Evolutionary conservation across 92 coral and sea anemone species (phyloP).

Genomic region (Anthopleura xanthogrammica): DNA sequence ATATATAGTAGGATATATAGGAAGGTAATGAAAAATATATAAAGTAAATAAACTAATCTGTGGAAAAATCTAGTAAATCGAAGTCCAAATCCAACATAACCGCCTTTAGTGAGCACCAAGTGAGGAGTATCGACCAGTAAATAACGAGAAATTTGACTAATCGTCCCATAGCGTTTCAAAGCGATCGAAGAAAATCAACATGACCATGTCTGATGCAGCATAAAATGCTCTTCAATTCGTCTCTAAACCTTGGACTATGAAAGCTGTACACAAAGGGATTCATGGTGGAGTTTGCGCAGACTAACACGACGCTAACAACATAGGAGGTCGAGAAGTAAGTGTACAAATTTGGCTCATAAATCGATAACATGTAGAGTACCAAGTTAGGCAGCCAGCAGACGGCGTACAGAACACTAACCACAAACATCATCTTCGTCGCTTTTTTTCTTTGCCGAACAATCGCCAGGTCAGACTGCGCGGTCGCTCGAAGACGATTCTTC

Average conservation of each 20-base stretch:
- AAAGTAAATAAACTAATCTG: no score
- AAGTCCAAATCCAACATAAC: no score
- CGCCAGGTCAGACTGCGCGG: conserved; percentile 41
- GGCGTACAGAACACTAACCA: conserved; percentile 57
- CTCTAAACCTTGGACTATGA: conserved; percentile 71
- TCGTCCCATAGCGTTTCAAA: neutral
- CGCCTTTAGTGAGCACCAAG: neutral
- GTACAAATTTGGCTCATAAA: conserved; percentile 44
- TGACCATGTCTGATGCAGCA: conserved; percentile 41
- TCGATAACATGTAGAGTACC: conserved; percentile 58
- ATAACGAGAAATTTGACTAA: no score
- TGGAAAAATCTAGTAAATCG: no score
- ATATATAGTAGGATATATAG: no score
- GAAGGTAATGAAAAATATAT: no score
- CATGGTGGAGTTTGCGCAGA: conserved; percentile 72
- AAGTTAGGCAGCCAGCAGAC: conserved; percentile 71
- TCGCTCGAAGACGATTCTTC: conserved; percentile 44
- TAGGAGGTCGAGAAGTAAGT: conserved; percentile 44
- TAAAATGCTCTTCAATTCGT: conserved; percentile 50
- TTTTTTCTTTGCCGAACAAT: conserved; percentile 48
- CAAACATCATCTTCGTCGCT: conserved; percentile 66
- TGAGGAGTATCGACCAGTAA: neutral
- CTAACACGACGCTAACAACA: conserved; percentile 53
- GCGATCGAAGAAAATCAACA: conserved; percentile 31
- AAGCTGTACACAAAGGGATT: conserved; percentile 81